These are phyloP conservation scores for Ophioninae sp. DNA, from an alignment of 2,888 invertebrate species.

Conservation along the genomic window DNA sequence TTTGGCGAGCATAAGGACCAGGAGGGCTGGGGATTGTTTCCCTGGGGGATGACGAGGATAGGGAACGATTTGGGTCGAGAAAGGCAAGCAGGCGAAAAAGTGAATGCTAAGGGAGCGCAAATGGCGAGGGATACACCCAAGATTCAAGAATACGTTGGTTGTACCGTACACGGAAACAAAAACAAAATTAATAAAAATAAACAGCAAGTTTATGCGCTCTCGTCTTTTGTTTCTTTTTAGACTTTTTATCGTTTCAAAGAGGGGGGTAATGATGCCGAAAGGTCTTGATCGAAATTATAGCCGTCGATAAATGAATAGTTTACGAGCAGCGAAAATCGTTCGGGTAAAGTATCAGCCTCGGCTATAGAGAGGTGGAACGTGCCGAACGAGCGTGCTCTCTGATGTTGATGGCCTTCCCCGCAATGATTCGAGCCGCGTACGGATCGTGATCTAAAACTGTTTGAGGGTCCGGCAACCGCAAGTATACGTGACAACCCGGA, in stretches of 20 bases:
- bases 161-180: conserved; percentile 34
- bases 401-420: conserved; percentile 47
- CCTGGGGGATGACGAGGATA: conserved; percentile 53
- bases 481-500: conserved; percentile 56
- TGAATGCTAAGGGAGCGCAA: conserved; percentile 58
- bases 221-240: conserved; percentile 24
- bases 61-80: conserved; percentile 40
- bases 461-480: conserved; percentile 51
- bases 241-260: conserved; percentile 21
- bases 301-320: conserved; percentile 81
- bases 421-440: conserved; percentile 14
- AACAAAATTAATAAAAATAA: conserved; percentile 27
- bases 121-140: conserved; percentile 46
- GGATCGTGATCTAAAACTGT: conserved; percentile 40
- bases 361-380: conserved; percentile 66
- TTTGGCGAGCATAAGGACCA: conserved; percentile 55
- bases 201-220: conserved; percentile 43
- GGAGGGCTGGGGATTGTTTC: conserved; percentile 42
- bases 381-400: conserved; percentile 65
- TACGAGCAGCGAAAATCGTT: conserved; percentile 80
- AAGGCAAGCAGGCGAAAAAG: conserved; percentile 53
- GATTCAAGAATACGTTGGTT: conserved; percentile 11
- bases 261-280: conserved; percentile 78
- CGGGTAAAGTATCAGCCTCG: conserved; percentile 77
- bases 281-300: conserved; percentile 79